Conservation (phyloP, 2,113 vertebrate species). For the Pontoporia blainvillei region DNA sequence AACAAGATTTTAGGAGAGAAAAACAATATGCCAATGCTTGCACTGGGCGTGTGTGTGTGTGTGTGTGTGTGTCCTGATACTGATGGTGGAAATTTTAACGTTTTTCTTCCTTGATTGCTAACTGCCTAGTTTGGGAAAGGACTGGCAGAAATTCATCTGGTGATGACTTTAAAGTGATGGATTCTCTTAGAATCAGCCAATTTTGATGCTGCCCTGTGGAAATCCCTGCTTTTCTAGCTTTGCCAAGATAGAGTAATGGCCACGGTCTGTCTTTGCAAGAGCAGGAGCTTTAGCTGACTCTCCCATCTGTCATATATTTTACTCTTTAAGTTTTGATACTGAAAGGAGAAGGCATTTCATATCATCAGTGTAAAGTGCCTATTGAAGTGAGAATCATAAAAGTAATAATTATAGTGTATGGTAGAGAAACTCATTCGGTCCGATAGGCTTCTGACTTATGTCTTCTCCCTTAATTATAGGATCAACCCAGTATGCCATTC, state of each 20-base stretch:
- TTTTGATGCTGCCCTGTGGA: not conserved
- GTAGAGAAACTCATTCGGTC: not conserved
- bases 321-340: not conserved
- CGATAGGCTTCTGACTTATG: not conserved
- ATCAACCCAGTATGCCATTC: conserved; percentile 29
- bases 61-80: not conserved
- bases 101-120: not conserved
- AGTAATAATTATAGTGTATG: conserved; percentile 28
- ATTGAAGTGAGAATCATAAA: not conserved
- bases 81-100: not conserved
- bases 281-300: not conserved
- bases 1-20: not conserved
- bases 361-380: not conserved
- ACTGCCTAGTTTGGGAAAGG: not conserved
- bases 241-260: not conserved
- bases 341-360: not conserved
- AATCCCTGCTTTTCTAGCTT: not conserved
- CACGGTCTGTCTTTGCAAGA: not conserved
- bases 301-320: not conserved
- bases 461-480: conserved; percentile 52
- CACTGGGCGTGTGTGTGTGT: not conserved
- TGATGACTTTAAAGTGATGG: not conserved
- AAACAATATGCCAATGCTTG: not conserved
- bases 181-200: not conserved
- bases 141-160: not conserved